Conservation (phyloP, 2,888 invertebrate species). For the Acrobasis repandana region DNA sequence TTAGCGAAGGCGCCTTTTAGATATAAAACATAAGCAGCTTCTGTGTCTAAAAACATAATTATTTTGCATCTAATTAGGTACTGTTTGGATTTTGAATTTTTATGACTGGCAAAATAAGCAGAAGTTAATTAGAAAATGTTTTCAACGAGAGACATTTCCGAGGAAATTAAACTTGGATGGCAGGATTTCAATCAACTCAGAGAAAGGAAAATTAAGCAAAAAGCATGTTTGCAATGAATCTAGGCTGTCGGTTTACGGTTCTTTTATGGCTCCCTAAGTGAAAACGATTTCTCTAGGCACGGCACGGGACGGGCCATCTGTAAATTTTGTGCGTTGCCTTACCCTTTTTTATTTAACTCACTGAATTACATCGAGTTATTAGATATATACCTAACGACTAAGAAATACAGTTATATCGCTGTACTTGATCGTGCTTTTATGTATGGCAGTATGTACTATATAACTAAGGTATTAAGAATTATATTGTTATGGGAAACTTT, state of each 20-base stretch:
- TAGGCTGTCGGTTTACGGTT: background rate
- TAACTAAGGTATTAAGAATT: no score
- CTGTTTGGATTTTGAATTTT: background rate
- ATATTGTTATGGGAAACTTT: no score
- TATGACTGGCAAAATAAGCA: background rate
- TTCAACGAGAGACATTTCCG: background rate
- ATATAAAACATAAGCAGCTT: no score
- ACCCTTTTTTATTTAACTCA: background rate
- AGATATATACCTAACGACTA: background rate
- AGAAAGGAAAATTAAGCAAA: background rate
- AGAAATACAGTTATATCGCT: background rate
- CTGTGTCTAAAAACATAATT: background rate
- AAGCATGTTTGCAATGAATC: background rate
- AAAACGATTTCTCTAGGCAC: background rate
- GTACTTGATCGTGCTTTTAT: no score
- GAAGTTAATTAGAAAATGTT: background rate
- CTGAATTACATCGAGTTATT: no score
- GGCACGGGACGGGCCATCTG: background rate
- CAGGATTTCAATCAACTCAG: slow-evolving; percentile 1
- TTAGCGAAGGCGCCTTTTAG: background rate
- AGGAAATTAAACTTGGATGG: background rate
- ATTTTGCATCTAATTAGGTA: background rate
- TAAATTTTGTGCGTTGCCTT: background rate
- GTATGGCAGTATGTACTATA: no score
- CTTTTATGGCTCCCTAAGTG: background rate